Base-by-base conservation (phyloP, 2,888 invertebrate species). In the Spatulosminthurus flaviceps region DNA sequence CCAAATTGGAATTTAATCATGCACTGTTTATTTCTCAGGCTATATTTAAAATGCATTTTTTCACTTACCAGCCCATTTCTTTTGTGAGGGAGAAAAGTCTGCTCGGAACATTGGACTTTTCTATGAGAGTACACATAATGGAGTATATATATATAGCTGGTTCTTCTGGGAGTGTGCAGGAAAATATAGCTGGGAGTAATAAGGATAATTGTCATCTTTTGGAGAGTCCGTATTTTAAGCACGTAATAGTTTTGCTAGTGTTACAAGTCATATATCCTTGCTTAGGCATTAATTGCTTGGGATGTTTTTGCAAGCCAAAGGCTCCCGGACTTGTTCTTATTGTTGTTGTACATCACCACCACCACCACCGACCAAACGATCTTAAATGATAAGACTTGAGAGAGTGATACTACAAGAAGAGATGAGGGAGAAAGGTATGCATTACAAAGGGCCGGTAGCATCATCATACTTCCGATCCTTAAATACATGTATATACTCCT, bases 241-340 rank as follows among this genome's bases (percentile, higher is more conserved):
- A 64, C 22, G 64, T 64, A 64, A 64, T 51, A 64, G 24, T n/a
- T n/a, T n/a, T n/a, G n/a, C 2, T 16, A 64, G 13, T 2, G 24
- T 2, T 64, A 26, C 24, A 24, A 22, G 64, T 64, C 1, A 26
- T 64, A 64, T 51, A 34, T 34, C 34, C 34, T 51, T 24, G n/a
- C 24, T 22, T 22, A 13, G 24, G 64, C 64, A 24, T 64, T 64
- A 64, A 64, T 64, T 64, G 24, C 64, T 24, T 11, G 24, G n/a
- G 22, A 26, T 16, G 64, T 64, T 64, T 64, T 64, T 26, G 64
- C 64, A 26, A 9, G 64, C n/a, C 22, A 64, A 64, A 26, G 26
- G 64, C 64, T 64, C 64, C 64, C 64, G 64, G 64, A 64, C 64
- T 64, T 64, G 64, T 64, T 26, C 64, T 24, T 64, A 2, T 64